Base-by-base conservation (phyloP, 2,888 invertebrate species). In the Sialis lutaria region DNA sequence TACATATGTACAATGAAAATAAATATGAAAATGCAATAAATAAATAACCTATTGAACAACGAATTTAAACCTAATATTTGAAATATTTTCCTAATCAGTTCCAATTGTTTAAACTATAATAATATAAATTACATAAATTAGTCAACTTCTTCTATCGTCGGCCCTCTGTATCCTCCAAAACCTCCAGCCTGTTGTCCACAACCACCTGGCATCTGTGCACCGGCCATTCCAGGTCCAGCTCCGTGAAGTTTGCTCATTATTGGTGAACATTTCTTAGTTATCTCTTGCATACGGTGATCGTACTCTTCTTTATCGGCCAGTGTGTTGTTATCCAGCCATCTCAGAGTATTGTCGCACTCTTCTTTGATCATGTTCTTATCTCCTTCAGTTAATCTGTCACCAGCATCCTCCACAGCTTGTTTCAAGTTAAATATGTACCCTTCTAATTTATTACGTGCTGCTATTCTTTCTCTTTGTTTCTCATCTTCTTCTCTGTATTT, bases 401-500 rank as follows among this genome's bases (percentile, higher is more conserved):
- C 76, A 37, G 75, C 72, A 31, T 79, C 75, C 7, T 74, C 70
- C 32, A 75, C 61, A 1, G 80, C 78, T 55, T 82, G 81, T 56
- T 77, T 80, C 42, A 79, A 74, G 53, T 70, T 71, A 62, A 81
- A 82, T 30, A 75, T 67, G 60, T 83, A 83, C 6, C 72, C 62
- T 60, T 83, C 86, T 40, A 87, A 67, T 55, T 76, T 73, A 63
- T 87, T 87, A 49, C 82, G 73, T 7, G 83, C 73, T 0, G 73
- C 59, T 9, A 86, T 75, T 44, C 75, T 70, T 55, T 80, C 73
- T 13, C 74, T 67, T 55, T 82, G 81, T 56, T 74, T 73, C 50
- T 79, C 79, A 55, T 83, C 83, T 57, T 83, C 82, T 35, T 78
- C 80, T 41, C 75, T 74, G 64, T 80, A 85, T 45, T 65, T 69